These are phyloP conservation scores for Agapetus fuscipes DNA, from an alignment of 2,888 invertebrate species.

Conservation along the genomic window DNA sequence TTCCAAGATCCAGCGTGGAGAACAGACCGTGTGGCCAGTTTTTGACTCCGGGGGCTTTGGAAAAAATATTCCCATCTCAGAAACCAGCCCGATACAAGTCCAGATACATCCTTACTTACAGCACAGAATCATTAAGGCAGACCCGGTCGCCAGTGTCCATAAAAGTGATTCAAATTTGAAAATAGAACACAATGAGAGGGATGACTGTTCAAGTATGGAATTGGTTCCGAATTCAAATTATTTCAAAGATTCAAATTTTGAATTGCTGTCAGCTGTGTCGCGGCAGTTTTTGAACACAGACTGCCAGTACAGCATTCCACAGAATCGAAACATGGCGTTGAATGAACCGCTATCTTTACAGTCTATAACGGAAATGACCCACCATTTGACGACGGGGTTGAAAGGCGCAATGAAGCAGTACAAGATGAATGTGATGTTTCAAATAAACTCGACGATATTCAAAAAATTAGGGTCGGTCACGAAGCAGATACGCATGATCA, in stretches of 20 bases:
- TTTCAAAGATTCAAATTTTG: too few species aligned
- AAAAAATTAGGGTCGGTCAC: conserved; percentile 38
- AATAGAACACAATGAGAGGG: too few species aligned
- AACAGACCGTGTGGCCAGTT: conserved; percentile 36
- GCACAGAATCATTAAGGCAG: not conserved
- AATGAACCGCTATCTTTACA: not conserved
- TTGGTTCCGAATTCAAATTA: too few species aligned
- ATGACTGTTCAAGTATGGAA: too few species aligned
- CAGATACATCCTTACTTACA: not conserved
- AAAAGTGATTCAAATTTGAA: too few species aligned
- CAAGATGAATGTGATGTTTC: conserved; percentile 10
- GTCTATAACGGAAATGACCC: conserved; percentile 3
- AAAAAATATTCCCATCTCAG: not conserved
- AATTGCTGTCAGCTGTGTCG: too few species aligned
- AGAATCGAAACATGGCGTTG: not conserved
- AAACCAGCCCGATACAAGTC: not conserved
- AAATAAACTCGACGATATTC: conserved; percentile 13
- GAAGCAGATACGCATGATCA: conserved; percentile 36
- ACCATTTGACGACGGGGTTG: not conserved
- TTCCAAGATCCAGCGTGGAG: conserved; percentile 13
- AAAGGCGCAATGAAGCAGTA: conserved; percentile 9
- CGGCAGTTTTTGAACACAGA: too few species aligned
- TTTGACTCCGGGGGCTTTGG: conserved; percentile 44
- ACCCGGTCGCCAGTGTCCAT: too few species aligned
- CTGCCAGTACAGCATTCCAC: too few species aligned